Conservation (phyloP, 2,888 invertebrate genomes). For the Drosophila rubida region DNA sequence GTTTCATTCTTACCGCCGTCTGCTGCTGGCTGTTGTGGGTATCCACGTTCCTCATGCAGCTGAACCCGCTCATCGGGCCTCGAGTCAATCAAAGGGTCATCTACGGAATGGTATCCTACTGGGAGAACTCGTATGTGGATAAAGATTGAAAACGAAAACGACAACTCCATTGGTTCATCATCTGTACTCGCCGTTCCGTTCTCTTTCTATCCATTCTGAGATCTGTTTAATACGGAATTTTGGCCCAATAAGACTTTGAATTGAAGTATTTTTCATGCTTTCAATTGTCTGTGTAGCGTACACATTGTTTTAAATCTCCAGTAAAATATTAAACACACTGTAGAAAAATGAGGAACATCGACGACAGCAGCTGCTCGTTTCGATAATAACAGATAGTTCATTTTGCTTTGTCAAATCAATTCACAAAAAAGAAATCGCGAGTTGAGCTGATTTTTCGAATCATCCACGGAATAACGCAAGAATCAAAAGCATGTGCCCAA, state of each 20-base stretch:
- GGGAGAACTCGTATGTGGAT: slow-evolving; percentile 32
- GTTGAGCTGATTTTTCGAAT: not conserved
- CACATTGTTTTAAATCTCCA: not conserved
- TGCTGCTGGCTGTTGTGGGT: slow-evolving; percentile 72
- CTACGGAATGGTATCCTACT: slow-evolving; percentile 57
- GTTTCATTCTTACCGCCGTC: slow-evolving; percentile 52
- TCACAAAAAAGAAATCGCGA: too few relatives aligned
- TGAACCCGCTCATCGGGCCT: slow-evolving; percentile 65
- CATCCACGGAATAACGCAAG: not conserved
- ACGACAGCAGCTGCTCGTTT: not conserved
- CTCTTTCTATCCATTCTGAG: not conserved
- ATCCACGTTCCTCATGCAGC: slow-evolving; percentile 64
- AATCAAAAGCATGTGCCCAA: not conserved
- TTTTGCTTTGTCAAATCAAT: too few relatives aligned
- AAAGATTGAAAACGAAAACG: too few relatives aligned
- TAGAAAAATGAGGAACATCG: not conserved
- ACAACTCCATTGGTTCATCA: not conserved
- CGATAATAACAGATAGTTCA: too few relatives aligned
- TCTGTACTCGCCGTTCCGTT: not conserved
- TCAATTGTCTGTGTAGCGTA: not conserved
- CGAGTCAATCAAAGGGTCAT: slow-evolving; percentile 33
- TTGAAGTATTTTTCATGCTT: not conserved
- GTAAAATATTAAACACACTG: slow-evolving; percentile 2
- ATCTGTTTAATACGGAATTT: slow-evolving; percentile 1
- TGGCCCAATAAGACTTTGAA: not conserved